A percentile compares a stretch with the other conserved stretches of the same genome.
These are phyloP conservation scores for Metridium senile DNA, from an alignment of 92 coral and sea anemone genomes.

Conservation along the genomic window DNA sequence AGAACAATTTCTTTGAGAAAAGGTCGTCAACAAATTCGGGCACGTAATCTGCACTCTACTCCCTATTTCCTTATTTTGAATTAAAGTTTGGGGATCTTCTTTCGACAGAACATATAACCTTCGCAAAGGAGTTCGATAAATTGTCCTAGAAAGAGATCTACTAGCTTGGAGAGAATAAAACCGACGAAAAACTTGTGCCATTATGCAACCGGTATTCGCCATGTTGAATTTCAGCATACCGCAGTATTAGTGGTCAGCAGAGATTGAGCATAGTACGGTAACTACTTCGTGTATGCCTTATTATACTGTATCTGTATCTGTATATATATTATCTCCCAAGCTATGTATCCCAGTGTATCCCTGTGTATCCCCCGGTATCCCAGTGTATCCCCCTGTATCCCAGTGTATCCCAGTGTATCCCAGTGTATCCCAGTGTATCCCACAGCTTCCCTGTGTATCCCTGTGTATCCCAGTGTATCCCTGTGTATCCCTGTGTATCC, in stretches of 20 bases:
- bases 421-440: too few relatives aligned
- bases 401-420: too few relatives aligned
- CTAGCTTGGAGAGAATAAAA: constrained; percentile 18
- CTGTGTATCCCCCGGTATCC: too few relatives aligned
- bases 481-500: too few relatives aligned
- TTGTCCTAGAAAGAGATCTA: constrained; percentile 6
- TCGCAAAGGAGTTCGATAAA: background rate
- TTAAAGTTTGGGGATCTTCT: background rate
- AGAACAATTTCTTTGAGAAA: constrained; percentile 4
- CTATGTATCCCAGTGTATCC: too few relatives aligned
- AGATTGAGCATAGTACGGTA: background rate
- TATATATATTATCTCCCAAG: too few relatives aligned
- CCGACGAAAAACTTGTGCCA: background rate
- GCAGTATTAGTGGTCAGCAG: background rate
- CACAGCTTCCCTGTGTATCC: too few relatives aligned
- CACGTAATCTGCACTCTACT: background rate
- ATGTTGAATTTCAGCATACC: constrained; percentile 3
- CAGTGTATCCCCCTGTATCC: too few relatives aligned
- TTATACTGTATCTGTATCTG: background rate
- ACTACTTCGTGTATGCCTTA: background rate
- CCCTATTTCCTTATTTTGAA: background rate
- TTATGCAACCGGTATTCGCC: constrained; percentile 14
- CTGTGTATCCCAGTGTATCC: too few relatives aligned
- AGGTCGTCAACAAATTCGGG: background rate
- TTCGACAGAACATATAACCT: background rate